Base-by-base conservation (phyloP, 2,888 invertebrate genomes). In the Philereme transversata region DNA sequence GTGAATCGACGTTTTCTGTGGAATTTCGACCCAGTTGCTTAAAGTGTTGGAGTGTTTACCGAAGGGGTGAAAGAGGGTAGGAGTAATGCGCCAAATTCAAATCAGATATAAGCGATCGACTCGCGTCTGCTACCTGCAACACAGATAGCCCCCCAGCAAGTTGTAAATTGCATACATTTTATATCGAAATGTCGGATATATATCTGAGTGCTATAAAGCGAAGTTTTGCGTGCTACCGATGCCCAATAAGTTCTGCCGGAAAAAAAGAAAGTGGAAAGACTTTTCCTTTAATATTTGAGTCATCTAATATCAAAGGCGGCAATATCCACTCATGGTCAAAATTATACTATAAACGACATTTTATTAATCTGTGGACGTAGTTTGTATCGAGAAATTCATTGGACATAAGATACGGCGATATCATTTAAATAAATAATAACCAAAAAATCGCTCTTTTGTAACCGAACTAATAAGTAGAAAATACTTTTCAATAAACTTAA, bases 31-130 rank as follows among this genome's bases (percentile, higher is more conserved):
- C 76, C 75, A 81, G 79, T 83, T 83, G 78, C 82, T 83, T 84
- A 86, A 81, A 84, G 78, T 82, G 81, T 81, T 76, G 72, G 79
- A 79, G 79, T 87, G 86, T 88, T 87, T 88, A 85, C 82, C 73
- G 68, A 56, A 76, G 78, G 76, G 78, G 80, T 68, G 73, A 63
- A 65, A 46, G 54, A 22, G 71, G 75, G 70, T 65, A 73, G 68
- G 75, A 62, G 62, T 88, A 86, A 88, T 86, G 84, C 80, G 81
- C 84, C 80, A 88, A 89, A 88, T 89, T 88, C 84, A 87, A 88
- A 90, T 90, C 87, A 86, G 87, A 88, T 87, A 86, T 84, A 82
- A 80, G 76, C 83, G 82, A 87, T 85, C 84, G 83, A 83, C 76
- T 79, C 77, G 80, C 70, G 65, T 51, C 75, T 58, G 74, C 74